Percentiles rank a stretch among this genome's conserved stretches.
phyloP scores from a whole-genome alignment of 2,113 vertebrate genomes.

The Nematolebias whitei region DNA sequence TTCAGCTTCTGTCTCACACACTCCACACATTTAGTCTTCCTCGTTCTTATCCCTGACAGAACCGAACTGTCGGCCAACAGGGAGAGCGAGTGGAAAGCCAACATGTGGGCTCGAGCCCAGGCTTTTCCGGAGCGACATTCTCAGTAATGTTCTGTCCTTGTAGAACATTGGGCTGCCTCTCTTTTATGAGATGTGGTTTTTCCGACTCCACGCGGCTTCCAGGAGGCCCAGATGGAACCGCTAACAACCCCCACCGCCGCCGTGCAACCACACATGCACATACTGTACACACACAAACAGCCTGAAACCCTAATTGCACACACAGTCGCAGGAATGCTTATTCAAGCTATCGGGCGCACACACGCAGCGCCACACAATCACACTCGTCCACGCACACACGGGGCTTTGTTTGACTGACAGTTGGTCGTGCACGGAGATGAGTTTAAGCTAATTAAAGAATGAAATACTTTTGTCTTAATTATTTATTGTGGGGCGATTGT shows the following conservation, averaged over 20 bases:
- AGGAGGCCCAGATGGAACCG: slow-evolving; percentile 96
- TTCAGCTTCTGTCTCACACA: slow-evolving; percentile 67
- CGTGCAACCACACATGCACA: slow-evolving; percentile 59
- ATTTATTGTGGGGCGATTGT: slow-evolving; percentile 21
- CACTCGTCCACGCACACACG: slow-evolving; percentile 32
- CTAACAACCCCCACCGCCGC: slow-evolving; percentile 80
- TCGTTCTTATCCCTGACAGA: slow-evolving; percentile 67
- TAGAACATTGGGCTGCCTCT: slow-evolving; percentile 99
- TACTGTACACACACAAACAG: slow-evolving; percentile 56
- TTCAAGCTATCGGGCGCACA: slow-evolving; percentile 68
- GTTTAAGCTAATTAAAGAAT: slow-evolving; percentile 34
- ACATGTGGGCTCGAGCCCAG: slow-evolving; percentile 91
- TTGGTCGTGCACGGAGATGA: slow-evolving; percentile 26
- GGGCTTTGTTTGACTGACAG: slow-evolving; percentile 75
- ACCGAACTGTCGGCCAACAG: slow-evolving; percentile 46
- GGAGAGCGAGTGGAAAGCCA: slow-evolving; percentile 78
- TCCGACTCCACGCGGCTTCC: slow-evolving; percentile 96
- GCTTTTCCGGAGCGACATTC: slow-evolving; percentile 96
- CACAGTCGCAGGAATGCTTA: slow-evolving; percentile 73
- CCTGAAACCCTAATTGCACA: slow-evolving; percentile 69
- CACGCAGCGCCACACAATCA: slow-evolving; percentile 60
- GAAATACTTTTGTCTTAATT: slow-evolving; percentile 1
- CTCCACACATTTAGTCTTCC: slow-evolving; percentile 67
- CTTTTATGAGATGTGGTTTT: slow-evolving; percentile 99
- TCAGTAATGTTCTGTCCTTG: slow-evolving; percentile 99